These are phyloP conservation scores for Myioborus melanocephalus DNA, from an alignment of 2,797 vertebrate genomes.

Conservation along the genomic window DNA sequence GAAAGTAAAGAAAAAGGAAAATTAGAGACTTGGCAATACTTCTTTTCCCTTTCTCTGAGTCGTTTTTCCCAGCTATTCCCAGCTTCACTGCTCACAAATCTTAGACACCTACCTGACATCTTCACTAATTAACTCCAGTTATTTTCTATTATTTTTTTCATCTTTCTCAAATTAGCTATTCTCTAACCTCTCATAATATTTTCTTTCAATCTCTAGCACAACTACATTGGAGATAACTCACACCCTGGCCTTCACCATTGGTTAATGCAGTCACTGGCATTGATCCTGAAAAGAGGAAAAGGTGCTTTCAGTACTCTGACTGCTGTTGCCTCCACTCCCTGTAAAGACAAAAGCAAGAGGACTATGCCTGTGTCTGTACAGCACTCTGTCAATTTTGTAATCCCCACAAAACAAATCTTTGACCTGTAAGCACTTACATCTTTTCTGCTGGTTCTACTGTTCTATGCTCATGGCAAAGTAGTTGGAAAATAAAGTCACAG, in stretches of 20 bases:
- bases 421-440: fast-evolving
- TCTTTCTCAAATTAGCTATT: background rate
- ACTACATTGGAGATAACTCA: background rate
- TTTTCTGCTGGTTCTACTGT: background rate
- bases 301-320: background rate
- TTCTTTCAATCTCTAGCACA: background rate
- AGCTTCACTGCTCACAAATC: background rate
- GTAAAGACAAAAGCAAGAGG: background rate
- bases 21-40: background rate
- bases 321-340: background rate
- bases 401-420: background rate
- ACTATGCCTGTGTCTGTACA: background rate
- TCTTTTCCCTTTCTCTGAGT: background rate
- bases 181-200: background rate
- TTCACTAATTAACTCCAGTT: background rate
- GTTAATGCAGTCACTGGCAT: background rate
- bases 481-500: background rate
- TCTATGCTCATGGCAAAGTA: background rate
- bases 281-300: background rate
- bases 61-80: background rate
- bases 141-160: background rate
- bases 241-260: background rate
- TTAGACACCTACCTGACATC: background rate
- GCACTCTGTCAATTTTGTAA: background rate
- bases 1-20: background rate